Conservation (phyloP, 2,113 vertebrate species). For the Gambusia affinis region DNA sequence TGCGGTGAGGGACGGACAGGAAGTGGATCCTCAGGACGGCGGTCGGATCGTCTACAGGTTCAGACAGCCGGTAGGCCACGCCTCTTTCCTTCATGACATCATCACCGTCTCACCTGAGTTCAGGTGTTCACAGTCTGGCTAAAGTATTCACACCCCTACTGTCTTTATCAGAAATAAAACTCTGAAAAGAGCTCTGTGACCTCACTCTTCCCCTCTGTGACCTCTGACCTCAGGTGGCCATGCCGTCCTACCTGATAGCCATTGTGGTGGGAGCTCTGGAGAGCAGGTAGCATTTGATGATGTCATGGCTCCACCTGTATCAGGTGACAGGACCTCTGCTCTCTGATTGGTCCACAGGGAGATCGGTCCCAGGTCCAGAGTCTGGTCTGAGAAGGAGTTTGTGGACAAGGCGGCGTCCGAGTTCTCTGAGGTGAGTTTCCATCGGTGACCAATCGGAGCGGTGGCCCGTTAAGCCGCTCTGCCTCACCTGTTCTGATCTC, state of each 20-base stretch:
- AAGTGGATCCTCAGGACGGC: constrained; percentile 84
- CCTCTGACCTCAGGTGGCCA: constrained; percentile 84
- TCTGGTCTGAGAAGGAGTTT: constrained; percentile 95
- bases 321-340: constrained; percentile 21
- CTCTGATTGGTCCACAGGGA: constrained; percentile 76
- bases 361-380: constrained; percentile 90
- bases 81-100: background rate
- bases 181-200: background rate
- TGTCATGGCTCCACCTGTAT: background rate
- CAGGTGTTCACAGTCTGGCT: background rate
- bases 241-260: constrained; percentile 95
- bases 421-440: constrained; percentile 89
- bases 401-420: constrained; percentile 92
- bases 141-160: too few species aligned
- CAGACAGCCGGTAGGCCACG: constrained; percentile 82
- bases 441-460: background rate
- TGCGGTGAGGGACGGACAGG: constrained; percentile 87
- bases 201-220: background rate
- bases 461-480: too few species aligned
- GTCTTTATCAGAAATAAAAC: too few species aligned
- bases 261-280: constrained; percentile 93
- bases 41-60: constrained; percentile 85
- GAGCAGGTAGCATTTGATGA: constrained; percentile 83
- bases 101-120: background rate
- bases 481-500: background rate